phyloP scores from a whole-genome alignment of 2,113 vertebrate genomes.

The Carettochelys insculpta region DNA sequence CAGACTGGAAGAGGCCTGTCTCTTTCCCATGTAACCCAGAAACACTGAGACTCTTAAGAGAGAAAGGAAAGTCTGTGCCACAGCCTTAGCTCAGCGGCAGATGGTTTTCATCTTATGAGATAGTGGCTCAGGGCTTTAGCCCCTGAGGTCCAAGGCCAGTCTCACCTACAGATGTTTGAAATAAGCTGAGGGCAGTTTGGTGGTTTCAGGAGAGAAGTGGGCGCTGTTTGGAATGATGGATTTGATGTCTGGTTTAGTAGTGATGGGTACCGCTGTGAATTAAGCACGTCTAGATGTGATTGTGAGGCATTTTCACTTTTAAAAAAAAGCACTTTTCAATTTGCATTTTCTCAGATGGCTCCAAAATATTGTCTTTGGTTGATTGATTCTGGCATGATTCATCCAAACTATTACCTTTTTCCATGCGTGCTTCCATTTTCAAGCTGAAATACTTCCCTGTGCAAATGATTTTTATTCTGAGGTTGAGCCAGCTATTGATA shows the following conservation, averaged over 20 bases:
- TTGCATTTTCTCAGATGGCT: not conserved
- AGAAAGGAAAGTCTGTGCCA: too few species aligned
- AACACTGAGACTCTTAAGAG: too few species aligned
- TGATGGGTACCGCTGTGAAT: accelerated
- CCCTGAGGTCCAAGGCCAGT: too few species aligned
- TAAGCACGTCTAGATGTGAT: not conserved
- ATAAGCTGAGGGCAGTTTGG: not conserved
- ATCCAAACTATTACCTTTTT: not conserved
- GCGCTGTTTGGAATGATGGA: not conserved
- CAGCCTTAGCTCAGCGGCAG: too few species aligned
- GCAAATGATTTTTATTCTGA: slow-evolving; percentile 1
- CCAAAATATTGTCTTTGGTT: not conserved
- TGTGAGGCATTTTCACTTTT: slow-evolving; percentile 1
- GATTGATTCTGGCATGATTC: not conserved
- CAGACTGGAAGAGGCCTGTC: accelerated
- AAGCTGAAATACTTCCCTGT: slow-evolving; percentile 13
- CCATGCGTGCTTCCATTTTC: not conserved
- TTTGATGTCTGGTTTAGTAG: not conserved
- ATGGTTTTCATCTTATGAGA: too few species aligned
- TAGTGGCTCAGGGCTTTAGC: too few species aligned
- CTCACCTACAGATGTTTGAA: accelerated
- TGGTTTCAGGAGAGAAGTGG: not conserved
- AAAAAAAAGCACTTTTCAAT: slow-evolving; percentile 8
- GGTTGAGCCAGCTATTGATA: slow-evolving; percentile 16
- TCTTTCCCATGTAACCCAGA: too few species aligned